phyloP scores from a whole-genome alignment of 2,888 invertebrate species.

The Drosophila testacea region DNA sequence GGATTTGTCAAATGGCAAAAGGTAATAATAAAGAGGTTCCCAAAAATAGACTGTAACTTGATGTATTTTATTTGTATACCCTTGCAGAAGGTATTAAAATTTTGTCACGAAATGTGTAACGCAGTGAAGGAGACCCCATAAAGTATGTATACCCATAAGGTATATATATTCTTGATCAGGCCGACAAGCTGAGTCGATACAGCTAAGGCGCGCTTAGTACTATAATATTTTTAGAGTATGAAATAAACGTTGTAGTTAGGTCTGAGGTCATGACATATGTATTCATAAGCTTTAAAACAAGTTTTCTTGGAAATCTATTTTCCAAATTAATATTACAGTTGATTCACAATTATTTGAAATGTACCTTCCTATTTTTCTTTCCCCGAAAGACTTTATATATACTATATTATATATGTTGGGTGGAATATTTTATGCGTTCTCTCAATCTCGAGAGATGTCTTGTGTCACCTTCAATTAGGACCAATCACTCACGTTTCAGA shows the following conservation, averaged over 20 bases:
- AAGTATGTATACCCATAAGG: too few relatives aligned
- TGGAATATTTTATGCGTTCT: not conserved
- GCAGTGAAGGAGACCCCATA: too few relatives aligned
- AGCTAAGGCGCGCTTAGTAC: too few relatives aligned
- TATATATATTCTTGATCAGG: too few relatives aligned
- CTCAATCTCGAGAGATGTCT: conserved; percentile 3
- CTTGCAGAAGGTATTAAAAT: too few relatives aligned
- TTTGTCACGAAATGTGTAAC: too few relatives aligned
- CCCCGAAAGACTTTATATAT: not conserved
- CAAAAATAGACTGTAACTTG: not conserved
- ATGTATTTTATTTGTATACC: too few relatives aligned
- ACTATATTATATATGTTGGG: conserved; percentile 16
- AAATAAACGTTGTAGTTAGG: too few relatives aligned
- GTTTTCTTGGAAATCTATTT: not conserved
- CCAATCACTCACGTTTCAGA: conserved; percentile 43
- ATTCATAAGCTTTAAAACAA: conserved; percentile 29
- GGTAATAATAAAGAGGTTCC: conserved; percentile 11
- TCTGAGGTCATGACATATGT: not conserved
- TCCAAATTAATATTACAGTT: not conserved
- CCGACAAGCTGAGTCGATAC: too few relatives aligned
- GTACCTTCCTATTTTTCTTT: conserved; percentile 3
- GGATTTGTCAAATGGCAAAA: conserved; percentile 13
- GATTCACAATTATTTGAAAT: conserved; percentile 22
- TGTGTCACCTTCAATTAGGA: conserved; percentile 58
- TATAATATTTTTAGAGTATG: too few relatives aligned